Base-by-base conservation (phyloP, 2,888 invertebrate genomes). In the Callyntrura guangdongensis region DNA sequence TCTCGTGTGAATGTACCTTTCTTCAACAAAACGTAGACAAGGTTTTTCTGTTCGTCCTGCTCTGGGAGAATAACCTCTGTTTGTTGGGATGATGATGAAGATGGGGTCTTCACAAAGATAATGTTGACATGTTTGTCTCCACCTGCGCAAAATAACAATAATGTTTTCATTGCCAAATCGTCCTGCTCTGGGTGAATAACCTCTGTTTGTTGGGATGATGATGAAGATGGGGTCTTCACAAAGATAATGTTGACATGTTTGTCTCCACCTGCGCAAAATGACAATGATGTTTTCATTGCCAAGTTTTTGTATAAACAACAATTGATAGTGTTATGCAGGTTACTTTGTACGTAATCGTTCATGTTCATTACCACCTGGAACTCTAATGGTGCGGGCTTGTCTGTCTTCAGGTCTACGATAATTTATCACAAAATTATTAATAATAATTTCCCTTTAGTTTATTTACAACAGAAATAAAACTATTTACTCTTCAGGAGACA, bases 71-170 rank as follows among this genome's bases (percentile, higher is more conserved):
- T 90, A 49, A 90, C 90, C 47, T 90, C 90, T 17, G 90, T 90
- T 22, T 86, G 82, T 12, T 47, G 47, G 11, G 67, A 64, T 25
- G 56, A 59, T 49, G 90, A 86, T 20, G 90, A 61, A 27, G 53
- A 56, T 47, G 90, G 90, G 8, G 90, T 86, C 90, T 91, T 87
- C 59, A 87, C 90, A 25, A 91, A 91, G 45, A 88, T 91, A 12
- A 91, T 91, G 85, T 91, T 91, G n/a, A 91, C 91, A 20, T 91
- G 91, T 36, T 91, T 91, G 79, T 91, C 91, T 14, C 91, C 91
- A 36, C 91, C 90, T 45, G 2, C 36, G 0, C 2, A 27, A 45
- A 25, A 45, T 14, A 14, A 9, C 6, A 59, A 36, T 3, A 59
- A 59, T 59, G 11, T 67, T 67, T 36, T 14, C 14, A 25, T 9